Evolutionary conservation across 64 coral and sea anemone species (phyloP), one percentile per base, ranked within the genome.

Genomic region (Trachythela sp.): DNA sequence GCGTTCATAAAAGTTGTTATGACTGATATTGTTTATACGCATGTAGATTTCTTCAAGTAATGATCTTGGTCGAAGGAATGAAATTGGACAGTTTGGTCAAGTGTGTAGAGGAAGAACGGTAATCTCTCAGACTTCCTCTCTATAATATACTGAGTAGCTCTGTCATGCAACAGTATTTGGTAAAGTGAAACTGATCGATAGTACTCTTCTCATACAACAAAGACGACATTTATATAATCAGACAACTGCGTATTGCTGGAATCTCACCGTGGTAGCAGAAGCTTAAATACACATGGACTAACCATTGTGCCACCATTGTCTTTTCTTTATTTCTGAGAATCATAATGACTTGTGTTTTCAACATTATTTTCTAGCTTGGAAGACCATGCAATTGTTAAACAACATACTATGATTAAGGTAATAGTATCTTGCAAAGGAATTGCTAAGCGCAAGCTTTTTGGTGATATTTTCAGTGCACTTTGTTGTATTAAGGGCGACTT

Each of bases 21-120:
- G n/a, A n/a, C n/a, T 45, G 11, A 45, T 45, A 6, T 6, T 45
- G 42, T 45, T 45, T 45, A n/a, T 45, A 45, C 42, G 4, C 4
- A 11, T 91, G 18, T 77, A 97, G 95, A 36, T 88, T 90, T 83
- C 88, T 97, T 26, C 95, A 99, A 84, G 95, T 94, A 11, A 60
- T 99, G 60, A 89, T 99, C 85, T 45, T 99, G 84, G 91, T 99
- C 40, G 89, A 88, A n/a, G 94, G 91, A 54, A 84, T 99, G 70
- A 88, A 99, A 54, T 64, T 99, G 40, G 93, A 93, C 36, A 89
- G 87, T 89, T 83, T 99, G 36, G 83, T 93, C n/a, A 94, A 94
- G 22, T 30, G 76, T 58, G 92, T 94, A 48, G 86, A 94, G 59
- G 85, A 94, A 50, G 93, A 90, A 87, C 90, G 90, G 95, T 99